Evolutionary conservation across 2,113 vertebrate genomes (phyloP).

Genomic region (Sebastes schlegelii): DNA sequence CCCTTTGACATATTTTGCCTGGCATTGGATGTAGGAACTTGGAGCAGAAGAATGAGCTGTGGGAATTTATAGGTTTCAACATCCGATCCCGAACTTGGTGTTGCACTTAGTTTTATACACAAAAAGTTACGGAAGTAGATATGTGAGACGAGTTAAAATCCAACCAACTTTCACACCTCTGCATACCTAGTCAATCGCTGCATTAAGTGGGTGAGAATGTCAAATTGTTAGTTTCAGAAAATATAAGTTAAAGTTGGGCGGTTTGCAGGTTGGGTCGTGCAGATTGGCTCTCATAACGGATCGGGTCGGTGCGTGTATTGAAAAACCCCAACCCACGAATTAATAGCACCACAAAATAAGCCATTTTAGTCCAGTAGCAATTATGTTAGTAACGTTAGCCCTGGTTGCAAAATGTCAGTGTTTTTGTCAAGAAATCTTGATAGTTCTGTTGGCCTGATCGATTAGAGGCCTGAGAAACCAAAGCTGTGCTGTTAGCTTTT

Average conservation of each 20-base stretch:
- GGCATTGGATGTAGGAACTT: not conserved
- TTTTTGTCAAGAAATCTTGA: not conserved
- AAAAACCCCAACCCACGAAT: too few species aligned
- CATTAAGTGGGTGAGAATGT: not conserved
- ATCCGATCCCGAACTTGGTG: not conserved
- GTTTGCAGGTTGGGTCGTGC: not conserved
- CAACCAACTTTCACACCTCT: not conserved
- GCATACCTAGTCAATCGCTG: not conserved
- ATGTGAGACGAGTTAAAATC: not conserved
- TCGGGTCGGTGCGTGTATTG: too few species aligned
- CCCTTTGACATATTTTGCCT: constrained; percentile 29
- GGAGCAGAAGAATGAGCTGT: constrained; percentile 2
- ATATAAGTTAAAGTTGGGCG: not conserved
- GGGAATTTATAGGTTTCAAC: constrained; percentile 17
- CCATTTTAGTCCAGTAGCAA: not conserved
- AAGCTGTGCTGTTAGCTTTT: not conserved
- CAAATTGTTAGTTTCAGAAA: not conserved
- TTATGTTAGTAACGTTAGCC: not conserved
- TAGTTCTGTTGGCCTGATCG: not conserved
- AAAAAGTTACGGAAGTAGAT: not conserved
- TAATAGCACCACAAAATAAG: not conserved
- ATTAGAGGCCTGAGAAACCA: not conserved
- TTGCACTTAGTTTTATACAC: not conserved
- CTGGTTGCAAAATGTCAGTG: not conserved
- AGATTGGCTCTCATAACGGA: too few species aligned